phyloP scores from a whole-genome alignment of 2,888 invertebrate species.

The Drosophila villosipedis region DNA sequence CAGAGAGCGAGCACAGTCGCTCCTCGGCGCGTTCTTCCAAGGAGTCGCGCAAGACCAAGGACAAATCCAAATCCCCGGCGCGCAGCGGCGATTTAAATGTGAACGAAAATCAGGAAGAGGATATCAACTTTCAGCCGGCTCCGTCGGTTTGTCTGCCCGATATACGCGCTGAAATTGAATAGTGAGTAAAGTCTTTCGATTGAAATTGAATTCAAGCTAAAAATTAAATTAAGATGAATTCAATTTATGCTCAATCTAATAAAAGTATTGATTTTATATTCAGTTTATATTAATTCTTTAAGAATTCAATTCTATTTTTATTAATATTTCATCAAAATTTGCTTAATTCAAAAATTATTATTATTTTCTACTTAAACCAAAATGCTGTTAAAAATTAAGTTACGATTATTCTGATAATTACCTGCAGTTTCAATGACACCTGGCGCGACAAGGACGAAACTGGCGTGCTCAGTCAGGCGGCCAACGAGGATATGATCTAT shows the following conservation, averaged over 20 bases:
- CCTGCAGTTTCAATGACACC: constrained; percentile 89
- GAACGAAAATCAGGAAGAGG: constrained; percentile 88
- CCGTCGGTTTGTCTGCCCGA: constrained; percentile 91
- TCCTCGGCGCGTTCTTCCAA: constrained; percentile 91
- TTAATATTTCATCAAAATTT: not conserved
- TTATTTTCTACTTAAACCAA: not conserved
- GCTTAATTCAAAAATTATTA: not conserved
- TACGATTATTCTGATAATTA: not conserved
- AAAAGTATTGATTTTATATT: not conserved
- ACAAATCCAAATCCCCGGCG: constrained; percentile 88
- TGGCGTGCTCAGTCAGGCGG: constrained; percentile 90
- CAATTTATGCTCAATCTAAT: not conserved
- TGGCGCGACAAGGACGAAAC: constrained; percentile 94
- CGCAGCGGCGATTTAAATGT: constrained; percentile 86
- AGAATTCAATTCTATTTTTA: not conserved
- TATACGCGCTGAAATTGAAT: constrained; percentile 90
- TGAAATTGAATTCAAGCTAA: not conserved
- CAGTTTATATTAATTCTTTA: not conserved
- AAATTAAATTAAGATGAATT: not conserved
- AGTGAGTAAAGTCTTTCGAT: constrained; percentile 85
- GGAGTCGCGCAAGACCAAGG: constrained; percentile 92
- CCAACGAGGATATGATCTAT: constrained; percentile 93
- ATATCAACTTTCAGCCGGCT: constrained; percentile 87
- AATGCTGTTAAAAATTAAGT: not conserved
- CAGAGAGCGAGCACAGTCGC: constrained; percentile 92